Base-by-base conservation (phyloP, 2,888 invertebrate species). In the Xanthia icteritia region DNA sequence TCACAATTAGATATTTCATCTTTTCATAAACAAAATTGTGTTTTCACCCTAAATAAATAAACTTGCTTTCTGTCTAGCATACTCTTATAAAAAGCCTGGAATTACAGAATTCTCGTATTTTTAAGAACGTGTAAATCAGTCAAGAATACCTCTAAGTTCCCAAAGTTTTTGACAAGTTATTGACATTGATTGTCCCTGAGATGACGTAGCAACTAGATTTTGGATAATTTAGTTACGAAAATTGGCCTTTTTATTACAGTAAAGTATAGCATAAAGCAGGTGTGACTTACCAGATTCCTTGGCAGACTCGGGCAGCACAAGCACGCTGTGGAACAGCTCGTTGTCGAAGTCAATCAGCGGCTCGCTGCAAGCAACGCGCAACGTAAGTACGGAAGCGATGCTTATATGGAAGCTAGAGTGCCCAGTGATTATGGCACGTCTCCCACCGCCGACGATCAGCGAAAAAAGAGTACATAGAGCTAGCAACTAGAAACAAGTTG, bases 341-440 rank as follows among this genome's bases (percentile, higher is more conserved):
- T 93, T 95, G 95, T 96, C 96, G 91, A 95, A 96, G 92, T 96
- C 96, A 88, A 95, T 94, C 88, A 95, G 92, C 39, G 96, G 96
- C 89, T 96, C 96, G 86, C 96, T 96, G 94, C 76, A 94, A 94
- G 90, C 83, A 84, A 82, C 54, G 82, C 80, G 78, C 86, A 77
- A 75, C 51, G 77, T 77, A 83, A 83, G 86, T 83, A 72, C 54
- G 65, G 31, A 86, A 84, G 86, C 84, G 77, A 66, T 73, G 77
- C 74, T 58, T 42, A 39, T 20, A 45, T 39, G 27, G 27, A 86
- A 78, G 82, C 86, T 51, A 60, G 5, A 42, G 15, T 54, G 48
- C 17, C 36, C 31, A 11, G 17, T 31, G 51, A n/a, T 11, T 20
- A 9, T 2, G 20, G 8, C 31, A 2, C 8, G 20, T 13, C 8